Evolutionary conservation across 23 tunicate species (phyloP), one percentile per base, ranked within the genome.

Genomic region (Trididemnum nubilum): DNA sequence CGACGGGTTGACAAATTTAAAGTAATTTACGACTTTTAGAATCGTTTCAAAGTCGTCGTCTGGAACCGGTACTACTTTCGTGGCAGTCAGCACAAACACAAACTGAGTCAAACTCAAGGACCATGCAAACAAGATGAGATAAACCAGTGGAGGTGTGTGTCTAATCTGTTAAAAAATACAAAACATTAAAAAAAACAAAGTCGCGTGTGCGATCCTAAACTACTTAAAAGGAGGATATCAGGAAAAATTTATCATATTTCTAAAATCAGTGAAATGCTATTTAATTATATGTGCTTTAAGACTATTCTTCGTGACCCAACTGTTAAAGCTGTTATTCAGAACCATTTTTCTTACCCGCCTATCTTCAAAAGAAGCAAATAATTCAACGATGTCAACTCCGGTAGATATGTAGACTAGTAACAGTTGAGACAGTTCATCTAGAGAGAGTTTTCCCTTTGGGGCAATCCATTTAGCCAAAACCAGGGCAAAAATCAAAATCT

Each of bases 401-500:
- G 91, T 79, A 7, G 83, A 87, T 18, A 91, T 90, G 30, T 79
- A 73, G 66, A 91, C 97, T 63, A 91, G 70, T 5, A 91, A 74
- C 33, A 91, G 74, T 39, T 91, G 91, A 1, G 97, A 91, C 19
- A 92, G 51, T 35, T 87, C 85, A 38, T 92, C 84, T 12, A 80
- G 71, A 21, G 97, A 78, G 33, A 87, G 25, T 35, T 78, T 79
- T 51, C 97, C 97, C 65, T 83, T 92, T 0, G 97, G 97, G 1
- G 92, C 97, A 66, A 92, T 92, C 97, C 97, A 92, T 79, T 92
- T 92, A 2, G 88, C 86, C 33, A 92, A 73, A 34, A 91, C 97
- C 18, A 91, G 87, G 23, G 76, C 91, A 76, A 91, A 91, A 21
- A 91, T 91, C 19, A 91, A 70, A 2, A 86, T 81, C 57, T 91